Conservation (phyloP, 2,113 vertebrate genomes). For the Phycodurus eques region DNA sequence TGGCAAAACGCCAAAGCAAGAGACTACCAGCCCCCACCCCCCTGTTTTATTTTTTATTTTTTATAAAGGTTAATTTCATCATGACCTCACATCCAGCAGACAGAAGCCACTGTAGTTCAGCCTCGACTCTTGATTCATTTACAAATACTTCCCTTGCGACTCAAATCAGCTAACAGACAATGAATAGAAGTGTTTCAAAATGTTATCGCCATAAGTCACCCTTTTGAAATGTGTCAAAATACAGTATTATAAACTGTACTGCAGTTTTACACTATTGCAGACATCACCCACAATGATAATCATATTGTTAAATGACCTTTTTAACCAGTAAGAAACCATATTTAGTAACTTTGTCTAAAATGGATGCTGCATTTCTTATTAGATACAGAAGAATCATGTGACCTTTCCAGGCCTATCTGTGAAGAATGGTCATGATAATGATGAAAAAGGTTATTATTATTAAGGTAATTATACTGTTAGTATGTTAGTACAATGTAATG, state of each 20-base stretch:
- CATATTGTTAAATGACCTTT: too few species aligned
- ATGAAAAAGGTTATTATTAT: too few species aligned
- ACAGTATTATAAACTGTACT: neutral
- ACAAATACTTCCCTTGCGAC: conserved; percentile 8
- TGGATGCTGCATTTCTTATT: too few species aligned
- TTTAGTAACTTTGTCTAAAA: too few species aligned
- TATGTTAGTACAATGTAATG: too few species aligned
- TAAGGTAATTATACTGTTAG: too few species aligned
- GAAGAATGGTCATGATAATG: too few species aligned
- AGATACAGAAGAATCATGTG: too few species aligned
- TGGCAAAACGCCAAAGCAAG: conserved; percentile 48
- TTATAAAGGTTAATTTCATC: conserved; percentile 38
- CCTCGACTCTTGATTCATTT: conserved; percentile 23
- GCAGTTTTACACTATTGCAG: too few species aligned
- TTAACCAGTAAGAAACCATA: too few species aligned
- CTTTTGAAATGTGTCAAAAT: neutral
- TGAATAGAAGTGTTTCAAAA: neutral
- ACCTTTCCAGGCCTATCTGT: too few species aligned
- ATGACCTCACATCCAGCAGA: conserved; percentile 23
- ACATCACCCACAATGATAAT: too few species aligned
- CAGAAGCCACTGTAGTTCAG: conserved; percentile 21
- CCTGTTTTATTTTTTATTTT: conserved; percentile 11
- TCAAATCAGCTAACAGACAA: conserved; percentile 14
- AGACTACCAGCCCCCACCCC: neutral
- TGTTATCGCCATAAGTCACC: neutral